A percentile compares a stretch with the other conserved stretches of the same genome.
Evolutionary conservation across 2,113 vertebrate genomes (phyloP).

Genomic region (Cyphomyrus discorhynchus): DNA sequence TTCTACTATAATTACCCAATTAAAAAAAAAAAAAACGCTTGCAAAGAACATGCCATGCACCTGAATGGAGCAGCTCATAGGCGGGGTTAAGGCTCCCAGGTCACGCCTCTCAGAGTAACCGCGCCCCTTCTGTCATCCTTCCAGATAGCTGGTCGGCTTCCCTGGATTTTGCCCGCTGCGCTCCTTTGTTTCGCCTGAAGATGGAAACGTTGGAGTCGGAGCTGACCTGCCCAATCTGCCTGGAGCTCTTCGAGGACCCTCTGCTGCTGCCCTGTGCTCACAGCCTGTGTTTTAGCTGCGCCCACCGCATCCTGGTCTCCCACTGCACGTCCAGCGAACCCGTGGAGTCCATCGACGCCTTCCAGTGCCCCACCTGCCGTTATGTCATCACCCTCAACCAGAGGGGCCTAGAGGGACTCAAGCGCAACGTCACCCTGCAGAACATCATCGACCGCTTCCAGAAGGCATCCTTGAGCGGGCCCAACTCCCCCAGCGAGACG

Average conservation of each 20-base stretch:
- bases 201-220: conserved; percentile 99
- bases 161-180: conserved; percentile 86
- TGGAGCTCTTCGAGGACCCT: conserved; percentile 95
- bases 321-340: conserved; percentile 89
- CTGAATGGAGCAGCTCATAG: neutral
- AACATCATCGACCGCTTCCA: conserved; percentile 95
- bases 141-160: conserved; percentile 84
- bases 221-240: conserved; percentile 98
- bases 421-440: conserved; percentile 94
- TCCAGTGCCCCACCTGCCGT: conserved; percentile 94
- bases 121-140: conserved; percentile 56
- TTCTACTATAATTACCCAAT: neutral
- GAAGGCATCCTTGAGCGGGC: conserved; percentile 81
- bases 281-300: conserved; percentile 92
- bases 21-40: neutral
- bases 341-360: conserved; percentile 82
- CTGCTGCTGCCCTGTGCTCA: conserved; percentile 92
- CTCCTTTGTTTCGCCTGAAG: conserved; percentile 85
- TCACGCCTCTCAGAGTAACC: conserved; percentile 52
- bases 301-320: conserved; percentile 87
- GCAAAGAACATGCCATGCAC: neutral
- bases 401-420: conserved; percentile 88
- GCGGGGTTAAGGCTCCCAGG: neutral
- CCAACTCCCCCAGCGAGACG: conserved; percentile 54
- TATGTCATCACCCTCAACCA: conserved; percentile 95